phyloP scores from a whole-genome alignment of 2,888 invertebrate species.

The Podabrus alpinus region DNA sequence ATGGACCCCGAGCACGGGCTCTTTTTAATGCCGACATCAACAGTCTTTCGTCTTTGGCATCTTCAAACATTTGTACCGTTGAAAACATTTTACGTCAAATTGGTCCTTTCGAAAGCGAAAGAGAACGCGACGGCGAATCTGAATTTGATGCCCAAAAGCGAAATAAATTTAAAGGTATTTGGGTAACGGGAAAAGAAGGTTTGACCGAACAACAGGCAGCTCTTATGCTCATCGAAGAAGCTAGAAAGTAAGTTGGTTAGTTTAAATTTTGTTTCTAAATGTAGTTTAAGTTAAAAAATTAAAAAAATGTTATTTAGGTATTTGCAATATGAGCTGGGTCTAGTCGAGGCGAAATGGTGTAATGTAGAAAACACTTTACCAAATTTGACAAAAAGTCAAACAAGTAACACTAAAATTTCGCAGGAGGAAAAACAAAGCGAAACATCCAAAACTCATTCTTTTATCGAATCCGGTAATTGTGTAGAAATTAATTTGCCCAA shows the following conservation, averaged over 20 bases:
- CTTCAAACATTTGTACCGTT: constrained; percentile 68
- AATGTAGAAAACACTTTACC: constrained; percentile 29
- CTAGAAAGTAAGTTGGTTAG: constrained; percentile 60
- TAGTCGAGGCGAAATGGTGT: constrained; percentile 72
- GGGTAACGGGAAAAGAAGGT: constrained; percentile 80
- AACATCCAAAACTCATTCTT: not conserved
- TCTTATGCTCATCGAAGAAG: constrained; percentile 74
- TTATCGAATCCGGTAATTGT: not conserved
- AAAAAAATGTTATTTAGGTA: constrained; percentile 43
- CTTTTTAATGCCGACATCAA: constrained; percentile 82
- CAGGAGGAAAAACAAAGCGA: not conserved
- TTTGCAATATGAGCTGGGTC: constrained; percentile 74
- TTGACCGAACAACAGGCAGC: constrained; percentile 84
- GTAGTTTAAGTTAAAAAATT: not conserved
- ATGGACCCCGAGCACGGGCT: constrained; percentile 81
- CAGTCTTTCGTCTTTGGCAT: constrained; percentile 77
- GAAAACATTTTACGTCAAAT: constrained; percentile 79
- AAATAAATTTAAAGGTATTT: constrained; percentile 71
- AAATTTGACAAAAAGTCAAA: not conserved
- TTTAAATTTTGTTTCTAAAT: not conserved
- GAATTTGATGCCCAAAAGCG: constrained; percentile 67
- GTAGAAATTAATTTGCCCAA: not conserved
- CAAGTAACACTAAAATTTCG: not conserved
- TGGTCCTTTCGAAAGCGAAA: constrained; percentile 84
- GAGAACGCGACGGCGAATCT: constrained; percentile 73